phyloP scores from a whole-genome alignment of 2,113 vertebrate species.

The Triplophysa dalaica region DNA sequence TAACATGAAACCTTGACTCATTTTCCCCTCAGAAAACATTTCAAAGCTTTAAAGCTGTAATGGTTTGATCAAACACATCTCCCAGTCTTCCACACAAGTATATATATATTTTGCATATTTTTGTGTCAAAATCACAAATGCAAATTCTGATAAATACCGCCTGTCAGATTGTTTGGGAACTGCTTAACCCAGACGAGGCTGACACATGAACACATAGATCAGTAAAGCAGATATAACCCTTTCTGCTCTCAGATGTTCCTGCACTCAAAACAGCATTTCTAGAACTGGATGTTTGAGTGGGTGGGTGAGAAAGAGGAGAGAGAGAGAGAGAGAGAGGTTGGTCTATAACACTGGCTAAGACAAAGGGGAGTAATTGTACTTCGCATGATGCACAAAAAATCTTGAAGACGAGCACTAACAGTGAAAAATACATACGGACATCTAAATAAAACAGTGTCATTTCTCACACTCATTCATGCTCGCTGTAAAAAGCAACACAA shows the following conservation, averaged over 20 bases:
- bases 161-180: neutral
- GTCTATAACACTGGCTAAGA: constrained; percentile 1
- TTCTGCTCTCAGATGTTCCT: neutral
- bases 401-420: neutral
- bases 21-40: neutral
- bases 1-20: neutral
- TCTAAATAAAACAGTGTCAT: no score
- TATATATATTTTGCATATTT: neutral
- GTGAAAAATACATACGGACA: neutral
- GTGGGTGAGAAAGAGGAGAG: neutral
- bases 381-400: constrained; percentile 16
- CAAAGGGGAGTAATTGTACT: constrained; percentile 29
- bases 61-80: neutral
- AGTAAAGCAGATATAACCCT: neutral
- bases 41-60: neutral
- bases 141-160: constrained; percentile 18
- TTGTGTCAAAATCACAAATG: constrained; percentile 1
- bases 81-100: neutral
- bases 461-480: no score
- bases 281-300: constrained; percentile 7
- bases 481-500: no score
- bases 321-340: neutral
- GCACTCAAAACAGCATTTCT: constrained; percentile 15
- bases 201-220: neutral
- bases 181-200: neutral